These are phyloP conservation scores for Xestia rhomboidea DNA, from an alignment of 2,888 invertebrate genomes.

Conservation along the genomic window DNA sequence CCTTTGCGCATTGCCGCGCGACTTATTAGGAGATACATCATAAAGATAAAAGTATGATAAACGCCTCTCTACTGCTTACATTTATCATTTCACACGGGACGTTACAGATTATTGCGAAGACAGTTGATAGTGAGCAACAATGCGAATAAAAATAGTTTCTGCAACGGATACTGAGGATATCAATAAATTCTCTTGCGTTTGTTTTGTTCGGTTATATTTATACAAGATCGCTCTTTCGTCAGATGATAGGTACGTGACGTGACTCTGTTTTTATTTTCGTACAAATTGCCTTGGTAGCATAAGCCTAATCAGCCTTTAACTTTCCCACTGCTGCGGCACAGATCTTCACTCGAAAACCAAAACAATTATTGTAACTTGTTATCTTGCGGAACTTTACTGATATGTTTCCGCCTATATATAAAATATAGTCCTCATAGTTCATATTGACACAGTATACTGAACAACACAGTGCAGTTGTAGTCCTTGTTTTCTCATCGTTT, in stretches of 20 bases:
- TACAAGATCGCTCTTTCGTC: background rate
- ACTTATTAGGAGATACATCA: background rate
- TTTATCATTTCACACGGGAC: constrained; percentile 16
- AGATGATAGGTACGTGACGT: background rate
- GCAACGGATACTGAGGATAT: constrained; percentile 6
- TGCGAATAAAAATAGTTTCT: constrained; percentile 25
- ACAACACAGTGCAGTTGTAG: background rate
- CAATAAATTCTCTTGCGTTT: constrained; percentile 7
- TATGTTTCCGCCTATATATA: background rate
- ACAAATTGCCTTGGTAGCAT: background rate
- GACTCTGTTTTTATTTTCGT: background rate
- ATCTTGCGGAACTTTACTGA: too few relatives aligned
- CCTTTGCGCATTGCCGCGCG: background rate
- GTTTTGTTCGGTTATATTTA: constrained; percentile 14
- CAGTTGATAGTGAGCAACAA: constrained; percentile 9
- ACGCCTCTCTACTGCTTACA: background rate
- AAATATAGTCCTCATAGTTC: background rate
- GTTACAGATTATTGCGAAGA: constrained; percentile 20
- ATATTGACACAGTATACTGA: background rate
- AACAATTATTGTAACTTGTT: background rate
- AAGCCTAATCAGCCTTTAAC: background rate
- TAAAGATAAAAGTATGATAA: constrained; percentile 6
- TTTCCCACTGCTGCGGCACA: background rate
- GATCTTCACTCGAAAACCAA: background rate
- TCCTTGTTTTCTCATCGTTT: background rate